Evolutionary conservation across 2,888 invertebrate genomes (phyloP).

Genomic region (Tryphoninae sp.): DNA sequence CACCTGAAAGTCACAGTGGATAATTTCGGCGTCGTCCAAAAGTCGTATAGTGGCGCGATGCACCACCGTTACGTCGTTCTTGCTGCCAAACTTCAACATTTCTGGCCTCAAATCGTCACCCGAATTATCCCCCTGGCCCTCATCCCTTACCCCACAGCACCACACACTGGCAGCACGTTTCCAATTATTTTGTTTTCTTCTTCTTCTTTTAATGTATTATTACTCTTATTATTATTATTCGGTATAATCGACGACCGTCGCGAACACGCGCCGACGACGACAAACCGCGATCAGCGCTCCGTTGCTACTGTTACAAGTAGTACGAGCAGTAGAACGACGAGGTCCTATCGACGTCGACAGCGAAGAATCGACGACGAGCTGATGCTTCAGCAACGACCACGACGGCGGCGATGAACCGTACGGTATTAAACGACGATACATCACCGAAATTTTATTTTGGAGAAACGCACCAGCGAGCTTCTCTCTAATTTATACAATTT

Average conservation of each 20-base stretch:
- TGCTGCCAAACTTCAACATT: constrained; percentile 83
- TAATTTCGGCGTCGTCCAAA: constrained; percentile 94
- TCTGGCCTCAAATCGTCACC: constrained; percentile 80
- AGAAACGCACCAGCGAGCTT: not conserved
- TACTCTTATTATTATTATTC: constrained; percentile 47
- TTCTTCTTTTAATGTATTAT: constrained; percentile 16
- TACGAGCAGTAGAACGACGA: constrained; percentile 40
- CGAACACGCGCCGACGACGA: constrained; percentile 58
- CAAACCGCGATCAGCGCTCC: constrained; percentile 51
- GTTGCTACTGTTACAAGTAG: constrained; percentile 46
- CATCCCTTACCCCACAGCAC: constrained; percentile 79
- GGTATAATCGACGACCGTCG: constrained; percentile 22
- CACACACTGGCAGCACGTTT: constrained; percentile 74
- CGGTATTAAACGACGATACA: constrained; percentile 59
- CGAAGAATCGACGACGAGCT: constrained; percentile 32
- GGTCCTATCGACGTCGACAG: constrained; percentile 55
- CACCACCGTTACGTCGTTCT: constrained; percentile 82
- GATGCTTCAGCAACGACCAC: constrained; percentile 36
- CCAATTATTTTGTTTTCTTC: constrained; percentile 12
- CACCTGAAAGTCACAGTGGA: constrained; percentile 96
- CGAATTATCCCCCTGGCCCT: constrained; percentile 78
- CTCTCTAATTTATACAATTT: constrained; percentile 3
- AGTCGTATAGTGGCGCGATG: constrained; percentile 88
- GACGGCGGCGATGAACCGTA: constrained; percentile 52
- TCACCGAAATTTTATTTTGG: constrained; percentile 52